Percentiles rank a stretch among this genome's conserved stretches.
Conservation (phyloP, 2,797 vertebrate species). For the Glossophaga mutica region DNA sequence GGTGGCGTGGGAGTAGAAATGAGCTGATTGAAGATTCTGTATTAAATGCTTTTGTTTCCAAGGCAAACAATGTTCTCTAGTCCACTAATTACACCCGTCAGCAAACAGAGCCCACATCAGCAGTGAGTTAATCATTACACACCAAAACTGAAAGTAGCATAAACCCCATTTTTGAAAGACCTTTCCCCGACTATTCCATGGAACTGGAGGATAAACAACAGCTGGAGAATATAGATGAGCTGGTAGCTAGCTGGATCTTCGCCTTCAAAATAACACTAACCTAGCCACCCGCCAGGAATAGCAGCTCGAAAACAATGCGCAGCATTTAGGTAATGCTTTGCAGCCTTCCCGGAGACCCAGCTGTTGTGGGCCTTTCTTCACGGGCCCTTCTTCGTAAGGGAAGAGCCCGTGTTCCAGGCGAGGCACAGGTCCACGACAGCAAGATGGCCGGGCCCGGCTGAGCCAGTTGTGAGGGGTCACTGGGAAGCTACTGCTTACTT, state of each 20-base stretch:
- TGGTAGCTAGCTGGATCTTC: conserved; percentile 32
- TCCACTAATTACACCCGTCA: background rate
- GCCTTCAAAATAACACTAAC: conserved; percentile 41
- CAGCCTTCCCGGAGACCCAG: background rate
- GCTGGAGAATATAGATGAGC: conserved; percentile 46
- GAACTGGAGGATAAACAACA: conserved; percentile 64
- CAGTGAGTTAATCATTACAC: conserved; percentile 31
- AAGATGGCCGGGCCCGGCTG: background rate
- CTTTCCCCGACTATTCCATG: background rate
- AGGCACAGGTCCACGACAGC: background rate
- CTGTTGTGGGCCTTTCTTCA: too few species aligned
- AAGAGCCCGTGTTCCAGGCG: background rate
- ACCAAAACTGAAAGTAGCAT: conserved; percentile 13
- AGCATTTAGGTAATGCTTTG: background rate
- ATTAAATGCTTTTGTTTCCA: background rate
- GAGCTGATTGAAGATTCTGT: background rate
- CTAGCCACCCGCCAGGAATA: background rate
- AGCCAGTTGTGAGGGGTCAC: background rate
- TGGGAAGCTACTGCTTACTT: background rate
- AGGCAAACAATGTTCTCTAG: background rate
- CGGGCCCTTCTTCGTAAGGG: background rate
- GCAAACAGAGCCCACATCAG: background rate
- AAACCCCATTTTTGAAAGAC: conserved; percentile 33
- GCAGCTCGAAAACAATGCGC: background rate
- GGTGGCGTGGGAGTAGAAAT: background rate